phyloP scores from a whole-genome alignment of 2,113 vertebrate species.

The Psittacara wagleri region DNA sequence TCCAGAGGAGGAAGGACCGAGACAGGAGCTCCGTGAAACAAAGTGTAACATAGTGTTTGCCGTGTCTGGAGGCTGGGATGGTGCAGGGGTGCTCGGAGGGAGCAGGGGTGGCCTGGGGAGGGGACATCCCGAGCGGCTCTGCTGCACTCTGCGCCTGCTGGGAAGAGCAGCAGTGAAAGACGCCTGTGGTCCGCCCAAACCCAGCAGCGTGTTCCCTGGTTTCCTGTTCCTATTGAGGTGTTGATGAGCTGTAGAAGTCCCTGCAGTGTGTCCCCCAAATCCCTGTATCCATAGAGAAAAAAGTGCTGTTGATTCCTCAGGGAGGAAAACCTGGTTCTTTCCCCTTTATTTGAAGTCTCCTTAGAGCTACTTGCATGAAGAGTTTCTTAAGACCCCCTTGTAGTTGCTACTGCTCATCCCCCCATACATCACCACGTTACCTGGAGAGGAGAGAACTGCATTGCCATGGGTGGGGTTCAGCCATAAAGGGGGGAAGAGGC shows the following conservation, averaged over 20 bases:
- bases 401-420: neutral
- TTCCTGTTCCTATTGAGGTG: neutral
- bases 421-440: neutral
- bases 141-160: neutral
- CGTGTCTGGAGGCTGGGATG: neutral
- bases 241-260: constrained; percentile 5
- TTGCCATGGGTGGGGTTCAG: neutral
- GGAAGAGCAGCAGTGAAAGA: neutral
- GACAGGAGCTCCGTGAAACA: constrained; percentile 28
- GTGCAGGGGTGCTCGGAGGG: neutral
- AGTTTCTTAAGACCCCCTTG: neutral
- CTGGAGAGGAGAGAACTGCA: neutral
- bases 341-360: constrained; percentile 20
- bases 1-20: constrained; percentile 5
- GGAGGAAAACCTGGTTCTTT: neutral
- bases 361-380: constrained; percentile 55
- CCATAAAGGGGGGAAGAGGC: neutral
- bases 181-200: neutral
- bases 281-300: constrained; percentile 30
- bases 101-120: neutral
- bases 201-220: neutral
- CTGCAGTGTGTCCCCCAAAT: neutral
- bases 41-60: constrained; percentile 37
- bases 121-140: neutral
- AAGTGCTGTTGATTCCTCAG: constrained; percentile 29